Evolutionary conservation across 2,797 vertebrate genomes (phyloP), one percentile per base, ranked within the genome.

Genomic region (Adrianichthys oophorus): DNA sequence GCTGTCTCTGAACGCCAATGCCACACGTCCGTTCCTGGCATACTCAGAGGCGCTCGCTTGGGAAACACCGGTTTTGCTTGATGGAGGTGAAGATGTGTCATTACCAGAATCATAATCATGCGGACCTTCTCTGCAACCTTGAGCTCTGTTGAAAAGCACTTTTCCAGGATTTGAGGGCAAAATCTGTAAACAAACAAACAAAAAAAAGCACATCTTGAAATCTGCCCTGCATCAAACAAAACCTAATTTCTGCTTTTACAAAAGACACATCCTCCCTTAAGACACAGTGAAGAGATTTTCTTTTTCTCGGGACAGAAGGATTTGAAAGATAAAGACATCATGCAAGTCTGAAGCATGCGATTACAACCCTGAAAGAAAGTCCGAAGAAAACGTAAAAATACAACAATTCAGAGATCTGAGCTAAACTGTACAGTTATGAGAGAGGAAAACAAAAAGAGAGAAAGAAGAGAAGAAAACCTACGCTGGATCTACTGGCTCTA

Each of bases 71-170:
- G 93, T 92, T 90, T 98, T 96, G 78, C 88, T 91, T 6, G 95
- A 98, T 1, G 93, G 96, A 15, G 97, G 96, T 6, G 97, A 98
- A 55, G 94, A 96, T 1, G 96, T 98, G 90, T 98, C 97, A 57
- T 99, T 96, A 85, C 97, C 97, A 40, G 97, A 99, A 91, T 99
- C 97, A 67, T 95, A 98, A 90, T 98, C 96, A 66, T 92, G 94
- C 26, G 90, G 93, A 56, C 85, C 90, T 85, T 93, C 89, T 10
- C 85, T 86, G 59, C 86, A 84, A 77, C 82, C 89, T 57, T 80
- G 88, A 76, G 91, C 84, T 68, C 88, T 92, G 73, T 84, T 92
- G 84, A 94, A 92, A 84, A 91, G 85, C 82, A 93, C 90, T 83
- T 85, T 91, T 79, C 92, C 92, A 82, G 92, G 90, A 88, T 92